Evolutionary conservation across 1,140 invertebrate genomes (phyloP).

Genomic region (Galleria mellonella): DNA sequence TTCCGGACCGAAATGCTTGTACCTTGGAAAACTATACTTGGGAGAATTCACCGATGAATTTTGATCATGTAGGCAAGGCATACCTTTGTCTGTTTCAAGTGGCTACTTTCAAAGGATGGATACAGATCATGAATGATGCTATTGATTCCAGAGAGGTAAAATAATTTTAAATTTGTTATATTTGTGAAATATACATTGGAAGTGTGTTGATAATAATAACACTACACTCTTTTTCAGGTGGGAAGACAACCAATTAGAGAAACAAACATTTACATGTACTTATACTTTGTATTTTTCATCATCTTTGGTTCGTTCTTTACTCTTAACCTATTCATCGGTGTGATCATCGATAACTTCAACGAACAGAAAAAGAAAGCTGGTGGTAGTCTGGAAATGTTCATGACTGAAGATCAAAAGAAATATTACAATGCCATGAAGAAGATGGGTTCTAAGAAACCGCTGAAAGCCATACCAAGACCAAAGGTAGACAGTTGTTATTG

Average conservation of each 20-base stretch:
- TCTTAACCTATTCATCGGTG: conserved; percentile 97
- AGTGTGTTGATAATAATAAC: no score
- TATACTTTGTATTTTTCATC: conserved; percentile 99
- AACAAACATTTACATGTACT: conserved; percentile 97
- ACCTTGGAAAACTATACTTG: conserved; percentile 93
- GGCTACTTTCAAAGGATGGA: conserved; percentile 97
- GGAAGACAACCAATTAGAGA: conserved; percentile 94
- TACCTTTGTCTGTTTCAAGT: conserved; percentile 99
- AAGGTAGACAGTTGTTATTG: conserved; percentile 81
- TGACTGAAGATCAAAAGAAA: conserved; percentile 99
- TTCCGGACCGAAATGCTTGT: conserved; percentile 89
- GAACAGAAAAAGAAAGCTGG: conserved; percentile 99
- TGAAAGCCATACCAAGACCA: conserved; percentile 97
- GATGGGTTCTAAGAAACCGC: conserved; percentile 98
- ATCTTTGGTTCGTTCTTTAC: conserved; percentile 99
- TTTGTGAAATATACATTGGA: no score
- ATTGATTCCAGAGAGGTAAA: conserved; percentile 94
- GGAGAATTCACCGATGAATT: conserved; percentile 98
- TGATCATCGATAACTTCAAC: conserved; percentile 99
- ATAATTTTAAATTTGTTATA: no score
- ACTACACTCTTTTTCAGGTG: conserved; percentile 74
- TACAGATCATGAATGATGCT: conserved; percentile 97
- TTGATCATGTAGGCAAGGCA: conserved; percentile 98
- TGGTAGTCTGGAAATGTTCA: conserved; percentile 99
- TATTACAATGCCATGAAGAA: conserved; percentile 99